phyloP scores from a whole-genome alignment of 2,888 invertebrate species.

The Synanthedon tipuliformis region DNA sequence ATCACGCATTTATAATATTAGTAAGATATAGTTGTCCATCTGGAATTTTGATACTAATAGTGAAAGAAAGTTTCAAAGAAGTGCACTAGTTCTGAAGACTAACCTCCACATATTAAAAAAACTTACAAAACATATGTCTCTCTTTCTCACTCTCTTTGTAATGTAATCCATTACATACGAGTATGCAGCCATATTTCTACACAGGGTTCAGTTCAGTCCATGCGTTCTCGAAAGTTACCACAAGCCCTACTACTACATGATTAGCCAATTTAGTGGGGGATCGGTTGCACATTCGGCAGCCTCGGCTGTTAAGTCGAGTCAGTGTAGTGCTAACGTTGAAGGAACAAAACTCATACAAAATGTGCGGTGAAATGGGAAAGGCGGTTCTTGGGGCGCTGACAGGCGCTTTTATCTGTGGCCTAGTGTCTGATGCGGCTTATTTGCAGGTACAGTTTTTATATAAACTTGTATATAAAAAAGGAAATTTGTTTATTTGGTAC shows the following conservation, averaged over 20 bases:
- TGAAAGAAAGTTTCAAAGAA: too few species aligned
- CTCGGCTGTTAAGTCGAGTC: neutral
- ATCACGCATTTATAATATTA: too few species aligned
- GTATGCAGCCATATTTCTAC: neutral
- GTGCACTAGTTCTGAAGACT: too few species aligned
- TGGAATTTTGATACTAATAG: too few species aligned
- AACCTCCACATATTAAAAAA: too few species aligned
- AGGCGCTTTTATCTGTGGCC: constrained; percentile 51
- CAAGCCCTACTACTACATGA: constrained; percentile 16
- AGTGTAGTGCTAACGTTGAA: constrained; percentile 1
- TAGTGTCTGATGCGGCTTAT: constrained; percentile 61
- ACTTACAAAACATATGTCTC: too few species aligned
- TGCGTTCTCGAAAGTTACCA: constrained; percentile 5
- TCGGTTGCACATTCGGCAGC: constrained; percentile 7
- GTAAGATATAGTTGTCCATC: too few species aligned
- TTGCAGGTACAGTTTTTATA: constrained; percentile 28
- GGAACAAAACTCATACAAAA: constrained; percentile 17
- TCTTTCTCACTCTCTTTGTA: too few species aligned
- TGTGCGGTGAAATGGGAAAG: constrained; percentile 66
- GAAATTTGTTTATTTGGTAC: too few species aligned
- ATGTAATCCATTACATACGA: too few species aligned
- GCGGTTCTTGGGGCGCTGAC: constrained; percentile 58
- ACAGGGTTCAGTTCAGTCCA: neutral
- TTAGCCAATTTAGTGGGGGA: constrained; percentile 18
- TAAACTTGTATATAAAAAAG: too few species aligned